Percentiles rank a stretch among this genome's conserved stretches.
Evolutionary conservation across 2,797 vertebrate genomes (phyloP).

Genomic region (Apogon talboti): DNA sequence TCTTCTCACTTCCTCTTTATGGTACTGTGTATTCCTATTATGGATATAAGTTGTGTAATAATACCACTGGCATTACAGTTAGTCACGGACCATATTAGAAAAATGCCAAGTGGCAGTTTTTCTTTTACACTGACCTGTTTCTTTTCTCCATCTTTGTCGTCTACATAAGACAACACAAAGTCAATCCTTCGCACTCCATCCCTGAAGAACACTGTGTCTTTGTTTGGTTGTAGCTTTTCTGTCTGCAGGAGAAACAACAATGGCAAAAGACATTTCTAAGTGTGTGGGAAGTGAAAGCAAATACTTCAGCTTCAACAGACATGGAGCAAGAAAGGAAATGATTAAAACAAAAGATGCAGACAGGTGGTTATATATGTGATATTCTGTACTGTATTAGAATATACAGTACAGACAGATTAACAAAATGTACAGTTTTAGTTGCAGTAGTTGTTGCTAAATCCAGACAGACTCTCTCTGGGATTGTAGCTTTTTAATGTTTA

Average conservation of each 20-base stretch:
- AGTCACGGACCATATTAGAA: neutral
- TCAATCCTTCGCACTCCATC: constrained; percentile 94
- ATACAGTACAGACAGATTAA: neutral
- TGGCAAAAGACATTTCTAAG: constrained; percentile 2
- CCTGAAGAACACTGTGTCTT: constrained; percentile 95
- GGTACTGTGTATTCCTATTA: constrained; percentile 4
- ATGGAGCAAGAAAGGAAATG: neutral
- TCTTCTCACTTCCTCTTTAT: constrained; percentile 58
- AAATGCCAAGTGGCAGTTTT: constrained; percentile 55
- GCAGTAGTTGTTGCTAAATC: neutral
- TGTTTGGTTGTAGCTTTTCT: constrained; percentile 90
- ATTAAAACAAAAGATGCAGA: neutral
- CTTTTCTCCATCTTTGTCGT: constrained; percentile 89
- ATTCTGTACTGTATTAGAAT: neutral
- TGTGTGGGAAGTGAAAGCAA: constrained; percentile 24
- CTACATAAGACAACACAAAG: constrained; percentile 93
- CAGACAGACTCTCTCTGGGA: neutral
- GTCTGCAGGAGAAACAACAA: constrained; percentile 81
- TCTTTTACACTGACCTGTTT: constrained; percentile 87
- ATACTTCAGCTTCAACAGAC: neutral
- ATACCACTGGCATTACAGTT: neutral
- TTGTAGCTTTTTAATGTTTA: neutral
- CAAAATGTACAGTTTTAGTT: neutral
- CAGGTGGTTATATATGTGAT: too few relatives aligned
- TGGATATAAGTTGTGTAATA: constrained; percentile 33